phyloP scores from a whole-genome alignment of 2,888 invertebrate species.

The Carcina quercana region DNA sequence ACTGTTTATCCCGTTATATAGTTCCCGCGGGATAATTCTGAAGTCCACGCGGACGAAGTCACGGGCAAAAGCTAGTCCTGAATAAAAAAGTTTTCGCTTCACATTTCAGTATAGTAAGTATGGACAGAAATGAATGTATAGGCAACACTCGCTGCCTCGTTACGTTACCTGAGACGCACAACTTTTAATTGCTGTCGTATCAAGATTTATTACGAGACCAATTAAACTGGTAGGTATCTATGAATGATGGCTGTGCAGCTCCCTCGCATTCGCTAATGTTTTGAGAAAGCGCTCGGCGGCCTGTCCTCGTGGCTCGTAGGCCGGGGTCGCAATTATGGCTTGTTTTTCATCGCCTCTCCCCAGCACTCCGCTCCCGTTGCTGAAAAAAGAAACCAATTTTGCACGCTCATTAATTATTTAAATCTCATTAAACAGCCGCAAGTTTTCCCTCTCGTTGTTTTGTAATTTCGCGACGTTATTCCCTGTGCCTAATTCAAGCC shows the following conservation, averaged over 20 bases:
- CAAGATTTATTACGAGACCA: slow-evolving; percentile 42
- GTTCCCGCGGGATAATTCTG: no score
- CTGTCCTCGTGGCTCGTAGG: slow-evolving; percentile 19
- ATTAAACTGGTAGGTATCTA: slow-evolving; percentile 51
- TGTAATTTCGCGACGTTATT: slow-evolving; percentile 51
- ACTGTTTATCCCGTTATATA: no score
- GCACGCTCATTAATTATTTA: slow-evolving; percentile 75
- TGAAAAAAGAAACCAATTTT: slow-evolving; percentile 71
- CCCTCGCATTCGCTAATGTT: slow-evolving; percentile 34
- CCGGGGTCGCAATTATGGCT: slow-evolving; percentile 60
- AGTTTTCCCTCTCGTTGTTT: slow-evolving; percentile 55
- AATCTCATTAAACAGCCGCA: slow-evolving; percentile 72
- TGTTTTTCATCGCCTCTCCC: slow-evolving; percentile 60
- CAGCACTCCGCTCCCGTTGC: slow-evolving; percentile 38
- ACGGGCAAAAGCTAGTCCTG: no score
- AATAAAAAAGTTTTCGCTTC: no score
- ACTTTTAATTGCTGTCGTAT: slow-evolving; percentile 39
- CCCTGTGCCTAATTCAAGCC: slow-evolving; percentile 45
- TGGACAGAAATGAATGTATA: no score
- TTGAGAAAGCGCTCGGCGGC: slow-evolving; percentile 13
- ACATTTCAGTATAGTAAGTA: no score
- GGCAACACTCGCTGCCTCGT: slow-evolving; percentile 8
- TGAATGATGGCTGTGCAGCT: slow-evolving; percentile 39
- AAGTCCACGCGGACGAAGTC: no score
- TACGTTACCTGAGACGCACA: slow-evolving; percentile 14